Evolutionary conservation across 2,888 invertebrate genomes (phyloP).

Genomic region (Bellardia bayeri): DNA sequence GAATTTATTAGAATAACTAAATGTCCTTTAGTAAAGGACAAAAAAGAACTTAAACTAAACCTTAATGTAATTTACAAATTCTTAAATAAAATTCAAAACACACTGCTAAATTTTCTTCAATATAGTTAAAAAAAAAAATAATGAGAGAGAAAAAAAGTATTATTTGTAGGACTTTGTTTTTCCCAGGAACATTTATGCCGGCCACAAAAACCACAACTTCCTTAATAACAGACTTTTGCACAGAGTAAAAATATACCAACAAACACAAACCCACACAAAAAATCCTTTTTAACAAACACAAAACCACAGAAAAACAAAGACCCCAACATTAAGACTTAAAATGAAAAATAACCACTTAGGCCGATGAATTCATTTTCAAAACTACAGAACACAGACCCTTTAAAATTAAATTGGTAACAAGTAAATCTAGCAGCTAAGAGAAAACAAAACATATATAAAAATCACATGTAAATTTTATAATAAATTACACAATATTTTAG

Average conservation of each 20-base stretch:
- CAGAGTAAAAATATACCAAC: background rate
- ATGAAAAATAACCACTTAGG: slow-evolving; percentile 80
- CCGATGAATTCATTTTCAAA: slow-evolving; percentile 78
- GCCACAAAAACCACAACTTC: slow-evolving; percentile 72
- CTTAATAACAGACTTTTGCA: slow-evolving; percentile 65
- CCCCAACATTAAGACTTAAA: slow-evolving; percentile 56
- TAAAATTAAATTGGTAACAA: slow-evolving; percentile 36
- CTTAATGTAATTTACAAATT: slow-evolving; percentile 1
- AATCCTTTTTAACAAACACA: slow-evolving; percentile 51
- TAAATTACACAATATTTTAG: slow-evolving; percentile 64
- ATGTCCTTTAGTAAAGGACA: too few species aligned
- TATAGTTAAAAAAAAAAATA: background rate
- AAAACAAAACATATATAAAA: slow-evolving; percentile 5
- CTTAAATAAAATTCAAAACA: slow-evolving; percentile 11
- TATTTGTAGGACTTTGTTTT: background rate
- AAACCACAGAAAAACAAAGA: slow-evolving; percentile 54
- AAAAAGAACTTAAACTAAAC: background rate
- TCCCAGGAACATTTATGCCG: slow-evolving; percentile 43
- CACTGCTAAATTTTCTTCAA: slow-evolving; percentile 42
- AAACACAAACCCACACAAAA: slow-evolving; percentile 13
- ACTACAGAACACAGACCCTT: slow-evolving; percentile 45
- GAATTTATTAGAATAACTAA: too few species aligned
- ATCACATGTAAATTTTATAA: slow-evolving; percentile 58
- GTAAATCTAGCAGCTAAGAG: background rate
- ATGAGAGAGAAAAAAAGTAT: background rate